phyloP scores from a whole-genome alignment of 2,888 invertebrate genomes.

The Sinotaia quadrata region DNA sequence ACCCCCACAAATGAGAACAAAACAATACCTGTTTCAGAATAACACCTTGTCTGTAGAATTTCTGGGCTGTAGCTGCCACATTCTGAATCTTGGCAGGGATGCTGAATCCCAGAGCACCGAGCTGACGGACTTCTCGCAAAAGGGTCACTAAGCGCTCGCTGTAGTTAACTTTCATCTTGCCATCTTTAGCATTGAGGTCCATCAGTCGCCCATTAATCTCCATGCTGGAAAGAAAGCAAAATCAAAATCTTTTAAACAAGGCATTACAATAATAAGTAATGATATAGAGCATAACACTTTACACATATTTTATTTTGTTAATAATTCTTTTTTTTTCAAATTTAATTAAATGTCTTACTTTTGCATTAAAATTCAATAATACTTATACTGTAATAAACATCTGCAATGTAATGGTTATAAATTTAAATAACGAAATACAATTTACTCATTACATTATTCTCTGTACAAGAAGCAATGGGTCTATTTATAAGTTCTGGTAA shows the following conservation, averaged over 20 bases:
- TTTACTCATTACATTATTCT: too few relatives aligned
- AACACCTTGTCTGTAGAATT: conserved; percentile 87
- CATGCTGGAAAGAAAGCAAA: conserved; percentile 57
- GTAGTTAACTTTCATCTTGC: conserved; percentile 84
- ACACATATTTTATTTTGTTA: background rate
- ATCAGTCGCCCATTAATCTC: conserved; percentile 75
- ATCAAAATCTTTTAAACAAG: background rate
- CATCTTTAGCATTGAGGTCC: conserved; percentile 73
- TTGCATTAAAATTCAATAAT: too few relatives aligned
- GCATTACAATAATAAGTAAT: background rate
- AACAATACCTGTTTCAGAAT: conserved; percentile 85
- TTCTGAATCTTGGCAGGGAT: conserved; percentile 84
- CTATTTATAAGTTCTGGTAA: too few relatives aligned
- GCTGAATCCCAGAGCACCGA: conserved; percentile 85
- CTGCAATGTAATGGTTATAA: too few relatives aligned
- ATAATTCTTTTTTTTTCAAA: too few relatives aligned
- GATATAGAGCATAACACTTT: background rate
- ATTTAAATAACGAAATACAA: too few relatives aligned
- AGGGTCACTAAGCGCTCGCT: conserved; percentile 87
- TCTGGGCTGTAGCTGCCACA: conserved; percentile 81
- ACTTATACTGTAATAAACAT: too few relatives aligned
- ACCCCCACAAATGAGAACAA: too few relatives aligned
- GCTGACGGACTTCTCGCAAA: conserved; percentile 89
- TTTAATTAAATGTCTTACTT: too few relatives aligned
- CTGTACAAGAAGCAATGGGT: too few relatives aligned